These are phyloP conservation scores for Lagodon rhomboides DNA, from an alignment of 2,797 vertebrate genomes.

Conservation along the genomic window DNA sequence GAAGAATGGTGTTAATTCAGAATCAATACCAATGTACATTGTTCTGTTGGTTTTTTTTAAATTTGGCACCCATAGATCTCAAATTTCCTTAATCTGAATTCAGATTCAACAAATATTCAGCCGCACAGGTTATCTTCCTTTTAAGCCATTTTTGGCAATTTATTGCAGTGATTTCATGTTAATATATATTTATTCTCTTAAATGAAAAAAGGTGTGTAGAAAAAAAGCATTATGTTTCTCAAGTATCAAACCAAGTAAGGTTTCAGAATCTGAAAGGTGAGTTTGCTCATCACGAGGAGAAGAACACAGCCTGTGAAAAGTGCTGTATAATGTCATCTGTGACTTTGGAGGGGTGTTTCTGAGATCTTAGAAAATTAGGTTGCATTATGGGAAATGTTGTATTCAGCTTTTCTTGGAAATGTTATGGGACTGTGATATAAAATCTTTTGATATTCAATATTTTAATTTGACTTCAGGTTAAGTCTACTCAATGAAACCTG, in stretches of 20 bases:
- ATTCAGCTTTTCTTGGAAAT: background rate
- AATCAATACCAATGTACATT: too few relatives aligned
- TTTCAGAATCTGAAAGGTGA: background rate
- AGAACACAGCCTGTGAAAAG: background rate
- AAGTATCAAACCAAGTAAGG: background rate
- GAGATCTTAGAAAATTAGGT: background rate
- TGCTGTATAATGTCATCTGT: background rate
- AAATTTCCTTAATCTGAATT: background rate
- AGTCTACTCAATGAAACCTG: background rate
- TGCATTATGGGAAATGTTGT: conserved; percentile 8
- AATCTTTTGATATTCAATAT: background rate
- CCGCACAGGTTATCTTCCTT: background rate
- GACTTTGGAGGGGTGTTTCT: background rate
- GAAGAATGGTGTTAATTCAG: background rate
- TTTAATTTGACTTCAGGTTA: background rate
- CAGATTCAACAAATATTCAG: background rate
- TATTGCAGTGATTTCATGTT: too few relatives aligned
- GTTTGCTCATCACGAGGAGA: background rate
- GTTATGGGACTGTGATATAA: background rate
- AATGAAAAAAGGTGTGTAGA: background rate
- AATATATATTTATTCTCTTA: background rate
- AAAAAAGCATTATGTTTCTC: background rate
- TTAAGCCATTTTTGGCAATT: too few relatives aligned
- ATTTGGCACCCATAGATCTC: background rate
- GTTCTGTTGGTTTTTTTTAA: too few relatives aligned